Evolutionary conservation across 2,888 invertebrate genomes (phyloP).

Genomic region (Caenorhabditis imperialis): DNA sequence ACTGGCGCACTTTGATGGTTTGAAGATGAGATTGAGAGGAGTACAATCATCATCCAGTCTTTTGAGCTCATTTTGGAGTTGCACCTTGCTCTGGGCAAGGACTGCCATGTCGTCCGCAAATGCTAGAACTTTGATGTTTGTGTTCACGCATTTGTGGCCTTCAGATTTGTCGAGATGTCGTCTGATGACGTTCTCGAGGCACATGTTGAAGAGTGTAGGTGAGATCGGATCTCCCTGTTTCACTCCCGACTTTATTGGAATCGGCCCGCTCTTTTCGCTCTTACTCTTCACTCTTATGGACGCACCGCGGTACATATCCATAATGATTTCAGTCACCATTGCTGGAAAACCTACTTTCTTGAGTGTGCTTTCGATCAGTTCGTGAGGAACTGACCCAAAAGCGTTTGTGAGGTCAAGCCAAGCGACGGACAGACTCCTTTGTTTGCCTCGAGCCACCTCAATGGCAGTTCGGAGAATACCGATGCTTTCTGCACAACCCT

Average conservation of each 20-base stretch:
- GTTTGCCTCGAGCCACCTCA: conserved; percentile 7
- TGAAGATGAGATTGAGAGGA: conserved; percentile 31
- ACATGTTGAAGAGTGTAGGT: conserved; percentile 77
- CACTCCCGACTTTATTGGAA: conserved; percentile 70
- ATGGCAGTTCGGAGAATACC: conserved; percentile 30
- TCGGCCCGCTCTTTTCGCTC: conserved; percentile 31
- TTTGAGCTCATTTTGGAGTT: conserved; percentile 7
- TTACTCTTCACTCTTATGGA: conserved; percentile 14
- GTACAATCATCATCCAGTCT: conserved; percentile 2
- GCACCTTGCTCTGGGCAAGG: neutral
- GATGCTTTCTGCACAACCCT: conserved; percentile 25
- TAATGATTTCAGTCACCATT: neutral
- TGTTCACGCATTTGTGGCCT: conserved; percentile 6
- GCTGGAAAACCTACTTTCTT: conserved; percentile 13
- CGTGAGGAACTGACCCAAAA: conserved; percentile 33
- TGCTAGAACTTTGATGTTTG: conserved; percentile 26
- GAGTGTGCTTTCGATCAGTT: conserved; percentile 6
- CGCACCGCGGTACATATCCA: conserved; percentile 28
- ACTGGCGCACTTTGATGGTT: conserved; percentile 47
- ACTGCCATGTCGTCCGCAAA: conserved; percentile 53
- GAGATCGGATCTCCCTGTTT: conserved; percentile 78
- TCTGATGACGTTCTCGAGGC: conserved; percentile 68
- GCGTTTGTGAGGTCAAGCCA: conserved; percentile 41
- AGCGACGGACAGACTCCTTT: conserved; percentile 17
- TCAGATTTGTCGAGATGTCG: neutral